These are phyloP conservation scores for Xerus rutilus DNA, from an alignment of 2,797 vertebrate species.

Conservation along the genomic window DNA sequence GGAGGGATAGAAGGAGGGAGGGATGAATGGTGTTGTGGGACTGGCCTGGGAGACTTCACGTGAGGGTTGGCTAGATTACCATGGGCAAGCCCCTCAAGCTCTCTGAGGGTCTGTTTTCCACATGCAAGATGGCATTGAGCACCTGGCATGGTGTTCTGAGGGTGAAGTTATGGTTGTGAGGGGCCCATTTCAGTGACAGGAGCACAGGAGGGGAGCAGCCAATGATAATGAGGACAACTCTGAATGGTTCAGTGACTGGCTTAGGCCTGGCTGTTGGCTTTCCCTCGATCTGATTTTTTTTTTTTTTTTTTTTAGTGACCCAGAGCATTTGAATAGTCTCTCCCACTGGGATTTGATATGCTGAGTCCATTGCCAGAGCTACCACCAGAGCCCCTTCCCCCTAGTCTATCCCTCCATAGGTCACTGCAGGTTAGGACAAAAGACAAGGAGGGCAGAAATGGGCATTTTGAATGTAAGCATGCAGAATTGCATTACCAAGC, in stretches of 20 bases:
- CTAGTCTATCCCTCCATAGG: background rate
- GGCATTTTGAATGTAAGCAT: background rate
- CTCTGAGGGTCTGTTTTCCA: background rate
- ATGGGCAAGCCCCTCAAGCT: too few species aligned
- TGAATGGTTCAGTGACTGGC: background rate
- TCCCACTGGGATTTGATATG: background rate
- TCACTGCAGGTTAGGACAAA: background rate
- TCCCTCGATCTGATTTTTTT: background rate
- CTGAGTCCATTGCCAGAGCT: background rate
- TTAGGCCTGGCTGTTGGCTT: background rate
- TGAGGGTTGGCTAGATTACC: background rate
- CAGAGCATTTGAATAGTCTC: background rate
- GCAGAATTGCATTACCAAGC: constrained; percentile 89
- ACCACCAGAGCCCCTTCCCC: background rate
- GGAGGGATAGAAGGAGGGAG: too few species aligned
- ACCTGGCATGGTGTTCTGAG: background rate
- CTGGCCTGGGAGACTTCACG: background rate
- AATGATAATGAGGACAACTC: background rate
- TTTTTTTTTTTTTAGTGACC: background rate
- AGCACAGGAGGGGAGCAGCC: background rate
- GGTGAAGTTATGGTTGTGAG: background rate
- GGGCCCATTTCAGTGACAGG: background rate
- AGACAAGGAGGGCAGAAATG: background rate
- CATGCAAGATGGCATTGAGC: background rate
- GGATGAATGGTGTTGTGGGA: too few species aligned